Conservation (phyloP, 2,888 invertebrate genomes). For the Campopleginae sp. region DNA sequence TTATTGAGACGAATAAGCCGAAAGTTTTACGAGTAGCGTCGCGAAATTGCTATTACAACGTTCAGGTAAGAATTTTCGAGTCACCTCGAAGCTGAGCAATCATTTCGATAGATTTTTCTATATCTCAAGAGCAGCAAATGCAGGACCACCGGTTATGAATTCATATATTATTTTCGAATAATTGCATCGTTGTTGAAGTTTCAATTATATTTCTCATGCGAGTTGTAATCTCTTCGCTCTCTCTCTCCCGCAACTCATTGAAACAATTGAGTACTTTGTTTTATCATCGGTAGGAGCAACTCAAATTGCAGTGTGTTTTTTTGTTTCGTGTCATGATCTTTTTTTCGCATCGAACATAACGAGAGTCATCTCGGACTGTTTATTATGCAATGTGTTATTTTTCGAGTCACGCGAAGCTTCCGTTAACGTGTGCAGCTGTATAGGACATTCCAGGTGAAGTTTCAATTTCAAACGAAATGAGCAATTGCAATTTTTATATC, state of each 20-base stretch:
- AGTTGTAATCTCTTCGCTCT: background rate
- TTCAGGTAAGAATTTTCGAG: background rate
- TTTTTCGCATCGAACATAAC: slow-evolving; percentile 20
- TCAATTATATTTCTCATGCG: background rate
- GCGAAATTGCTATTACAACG: slow-evolving; percentile 37
- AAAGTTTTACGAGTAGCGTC: slow-evolving; percentile 45
- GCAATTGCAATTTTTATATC: background rate
- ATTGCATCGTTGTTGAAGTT: background rate
- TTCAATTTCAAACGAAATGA: background rate
- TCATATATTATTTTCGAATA: background rate
- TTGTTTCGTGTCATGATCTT: background rate
- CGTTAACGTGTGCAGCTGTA: slow-evolving; percentile 39
- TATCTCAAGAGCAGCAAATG: background rate
- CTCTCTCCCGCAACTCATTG: background rate
- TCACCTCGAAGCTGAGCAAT: background rate
- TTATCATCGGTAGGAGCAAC: background rate
- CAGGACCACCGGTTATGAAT: background rate
- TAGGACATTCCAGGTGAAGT: background rate
- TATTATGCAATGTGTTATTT: slow-evolving; percentile 48
- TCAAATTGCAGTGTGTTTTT: background rate
- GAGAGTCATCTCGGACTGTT: slow-evolving; percentile 13
- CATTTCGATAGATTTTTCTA: slow-evolving; percentile 6
- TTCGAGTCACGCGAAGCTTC: slow-evolving; percentile 56
- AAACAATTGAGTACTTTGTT: slow-evolving; percentile 12
- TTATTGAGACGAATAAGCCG: slow-evolving; percentile 21